phyloP scores from a whole-genome alignment of 2,888 invertebrate species.

The Idaea aversata region DNA sequence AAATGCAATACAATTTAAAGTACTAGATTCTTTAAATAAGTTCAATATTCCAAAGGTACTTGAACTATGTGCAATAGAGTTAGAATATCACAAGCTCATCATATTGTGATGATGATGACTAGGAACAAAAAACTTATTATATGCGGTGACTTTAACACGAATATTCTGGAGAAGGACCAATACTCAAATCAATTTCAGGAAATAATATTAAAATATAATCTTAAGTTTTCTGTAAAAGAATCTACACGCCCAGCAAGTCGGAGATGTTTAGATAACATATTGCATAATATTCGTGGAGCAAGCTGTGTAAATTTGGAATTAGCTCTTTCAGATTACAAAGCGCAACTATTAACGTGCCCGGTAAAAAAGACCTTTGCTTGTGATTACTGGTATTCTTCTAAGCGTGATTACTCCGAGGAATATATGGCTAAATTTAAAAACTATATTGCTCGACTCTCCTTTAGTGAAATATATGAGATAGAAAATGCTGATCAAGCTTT shows the following conservation, averaged over 20 bases:
- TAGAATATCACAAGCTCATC: too few relatives aligned
- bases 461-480: too few relatives aligned
- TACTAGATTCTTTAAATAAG: too few relatives aligned
- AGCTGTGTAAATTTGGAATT: conserved; percentile 4
- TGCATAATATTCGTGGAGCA: conserved; percentile 2
- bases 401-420: not conserved
- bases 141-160: conserved; percentile 12
- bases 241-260: conserved; percentile 6
- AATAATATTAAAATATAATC: conserved; percentile 5
- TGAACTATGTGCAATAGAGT: too few relatives aligned
- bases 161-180: conserved; percentile 4
- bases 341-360: conserved; percentile 2
- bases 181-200: conserved; percentile 8
- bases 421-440: conserved; percentile 4
- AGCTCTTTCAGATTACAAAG: conserved; percentile 9
- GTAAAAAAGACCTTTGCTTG: too few relatives aligned
- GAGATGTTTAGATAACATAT: conserved; percentile 8
- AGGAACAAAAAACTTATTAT: conserved; percentile 8
- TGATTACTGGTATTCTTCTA: too few relatives aligned
- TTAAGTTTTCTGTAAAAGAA: conserved; percentile 6
- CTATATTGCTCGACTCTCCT: too few relatives aligned
- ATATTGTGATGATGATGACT: too few relatives aligned
- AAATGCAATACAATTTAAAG: too few relatives aligned
- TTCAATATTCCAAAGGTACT: too few relatives aligned
- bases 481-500: too few relatives aligned